These are phyloP conservation scores for Eulacestoma nigropectus DNA, from an alignment of 2,113 vertebrate species.

Conservation along the genomic window DNA sequence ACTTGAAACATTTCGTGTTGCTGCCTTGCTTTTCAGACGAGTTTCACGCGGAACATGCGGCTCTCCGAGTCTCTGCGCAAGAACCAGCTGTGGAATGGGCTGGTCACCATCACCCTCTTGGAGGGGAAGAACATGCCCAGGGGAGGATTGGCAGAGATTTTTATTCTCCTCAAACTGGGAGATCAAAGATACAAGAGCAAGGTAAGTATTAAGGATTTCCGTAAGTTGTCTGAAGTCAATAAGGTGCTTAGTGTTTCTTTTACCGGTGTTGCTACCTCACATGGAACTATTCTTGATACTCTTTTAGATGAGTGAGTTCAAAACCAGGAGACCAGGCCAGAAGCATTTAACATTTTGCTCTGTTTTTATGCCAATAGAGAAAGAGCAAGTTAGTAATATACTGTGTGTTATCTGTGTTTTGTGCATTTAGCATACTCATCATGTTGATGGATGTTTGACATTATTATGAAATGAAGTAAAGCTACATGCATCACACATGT, in stretches of 20 bases:
- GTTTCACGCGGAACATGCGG: constrained; percentile 61
- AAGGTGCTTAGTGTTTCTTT: background rate
- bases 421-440: background rate
- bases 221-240: background rate
- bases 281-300: background rate
- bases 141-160: constrained; percentile 79
- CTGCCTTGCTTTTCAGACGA: constrained; percentile 55
- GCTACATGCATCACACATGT: background rate
- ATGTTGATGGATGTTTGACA: background rate
- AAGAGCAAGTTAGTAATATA: background rate
- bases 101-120: constrained; percentile 84
- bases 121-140: constrained; percentile 86
- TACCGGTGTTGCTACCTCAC: background rate
- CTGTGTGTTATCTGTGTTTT: background rate
- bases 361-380: background rate
- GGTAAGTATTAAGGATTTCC: constrained; percentile 70
- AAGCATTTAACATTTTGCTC: background rate
- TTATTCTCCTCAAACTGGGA: constrained; percentile 87
- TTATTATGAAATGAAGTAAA: background rate
- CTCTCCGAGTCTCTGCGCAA: constrained; percentile 78
- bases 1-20: background rate
- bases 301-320: background rate
- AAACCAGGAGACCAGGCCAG: background rate
- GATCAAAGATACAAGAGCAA: constrained; percentile 95
- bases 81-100: constrained; percentile 86